Conservation (phyloP, 2,888 invertebrate genomes). For the Panorpa germanica region DNA sequence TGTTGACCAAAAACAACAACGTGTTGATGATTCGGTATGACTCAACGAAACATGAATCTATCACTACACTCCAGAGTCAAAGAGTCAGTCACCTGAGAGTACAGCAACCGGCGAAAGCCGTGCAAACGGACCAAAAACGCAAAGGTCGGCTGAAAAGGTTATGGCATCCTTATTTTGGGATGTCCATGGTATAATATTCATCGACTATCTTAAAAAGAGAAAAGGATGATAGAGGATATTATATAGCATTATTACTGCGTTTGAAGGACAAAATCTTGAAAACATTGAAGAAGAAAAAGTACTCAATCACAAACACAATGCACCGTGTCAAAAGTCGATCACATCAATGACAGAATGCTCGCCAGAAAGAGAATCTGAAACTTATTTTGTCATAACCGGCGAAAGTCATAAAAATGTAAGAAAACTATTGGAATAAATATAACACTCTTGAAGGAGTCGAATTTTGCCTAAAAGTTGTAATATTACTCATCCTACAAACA, state of each 20-base stretch:
- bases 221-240: conserved; percentile 15
- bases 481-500: too few species aligned
- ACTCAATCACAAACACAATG: too few species aligned
- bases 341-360: too few species aligned
- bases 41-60: too few species aligned
- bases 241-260: conserved; percentile 13
- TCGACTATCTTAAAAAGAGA: conserved; percentile 17
- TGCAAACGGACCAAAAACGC: conserved; percentile 15
- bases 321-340: too few species aligned
- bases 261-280: conserved; percentile 14
- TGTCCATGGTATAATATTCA: conserved; percentile 15
- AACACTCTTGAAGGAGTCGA: too few species aligned
- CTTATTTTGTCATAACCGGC: too few species aligned
- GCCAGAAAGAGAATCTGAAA: too few species aligned
- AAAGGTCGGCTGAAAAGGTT: conserved; percentile 15
- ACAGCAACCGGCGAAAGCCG: conserved; percentile 8
- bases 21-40: conserved; percentile 10
- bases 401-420: too few species aligned
- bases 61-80: too few species aligned
- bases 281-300: conserved; percentile 15
- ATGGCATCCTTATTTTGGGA: conserved; percentile 18
- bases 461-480: too few species aligned
- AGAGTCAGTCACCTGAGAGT: conserved; percentile 15
- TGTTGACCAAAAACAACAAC: conserved; percentile 13
- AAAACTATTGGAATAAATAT: too few species aligned